Evolutionary conservation across 92 coral and sea anemone genomes (phyloP).

Genomic region (Palythoa grandiflora): DNA sequence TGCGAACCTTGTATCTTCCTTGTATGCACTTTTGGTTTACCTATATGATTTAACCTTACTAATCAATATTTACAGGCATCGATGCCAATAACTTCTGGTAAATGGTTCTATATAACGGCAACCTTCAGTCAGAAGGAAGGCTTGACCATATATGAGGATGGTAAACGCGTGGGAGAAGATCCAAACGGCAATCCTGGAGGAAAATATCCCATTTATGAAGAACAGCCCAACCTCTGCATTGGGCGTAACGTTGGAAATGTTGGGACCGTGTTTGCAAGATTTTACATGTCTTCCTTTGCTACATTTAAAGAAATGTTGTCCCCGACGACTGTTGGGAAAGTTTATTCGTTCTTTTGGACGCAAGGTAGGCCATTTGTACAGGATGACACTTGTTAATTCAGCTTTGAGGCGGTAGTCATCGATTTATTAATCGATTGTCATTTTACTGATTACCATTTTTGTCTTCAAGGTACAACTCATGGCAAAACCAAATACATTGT

Average conservation of each 20-base stretch:
- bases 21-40: background rate
- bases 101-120: slow-evolving; percentile 82
- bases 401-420: background rate
- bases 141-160: slow-evolving; percentile 76
- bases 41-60: background rate
- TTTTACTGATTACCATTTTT: background rate
- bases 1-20: no score
- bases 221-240: slow-evolving; percentile 75
- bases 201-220: slow-evolving; percentile 48
- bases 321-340: slow-evolving; percentile 61
- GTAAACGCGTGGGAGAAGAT: slow-evolving; percentile 50
- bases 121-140: slow-evolving; percentile 89
- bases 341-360: slow-evolving; percentile 89
- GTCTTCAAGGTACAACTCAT: slow-evolving; percentile 72
- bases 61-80: slow-evolving; percentile 62
- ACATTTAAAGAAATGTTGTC: slow-evolving; percentile 82
- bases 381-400: background rate
- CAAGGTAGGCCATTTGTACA: slow-evolving; percentile 63
- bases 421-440: no score
- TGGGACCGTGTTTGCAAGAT: slow-evolving; percentile 59
- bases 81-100: slow-evolving; percentile 63
- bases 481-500: slow-evolving; percentile 76
- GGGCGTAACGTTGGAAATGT: slow-evolving; percentile 81
- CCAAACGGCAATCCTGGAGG: slow-evolving; percentile 58
- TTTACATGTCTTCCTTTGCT: slow-evolving; percentile 77